A percentile compares a stretch with the other conserved stretches of the same genome.
Evolutionary conservation across 1,140 invertebrate species (phyloP).

Genomic region (Drosophila rufa): DNA sequence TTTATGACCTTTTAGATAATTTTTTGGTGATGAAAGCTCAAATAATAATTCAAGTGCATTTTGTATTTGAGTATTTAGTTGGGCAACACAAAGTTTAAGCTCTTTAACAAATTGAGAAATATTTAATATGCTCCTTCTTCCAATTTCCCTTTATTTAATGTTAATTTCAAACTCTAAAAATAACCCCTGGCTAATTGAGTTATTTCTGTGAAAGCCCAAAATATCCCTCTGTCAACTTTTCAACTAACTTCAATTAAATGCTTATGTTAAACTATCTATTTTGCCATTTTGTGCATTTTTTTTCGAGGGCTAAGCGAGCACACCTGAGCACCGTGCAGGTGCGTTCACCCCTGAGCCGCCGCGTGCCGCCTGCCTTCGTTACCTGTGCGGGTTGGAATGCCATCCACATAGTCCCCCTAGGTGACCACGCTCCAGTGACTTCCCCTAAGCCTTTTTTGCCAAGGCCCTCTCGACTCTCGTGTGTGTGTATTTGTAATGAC

Average conservation of each 20-base stretch:
- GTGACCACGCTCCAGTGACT: conserved; percentile 44
- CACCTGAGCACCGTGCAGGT: conserved; percentile 25
- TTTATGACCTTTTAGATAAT: conserved; percentile 28
- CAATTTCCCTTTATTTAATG: too few species aligned
- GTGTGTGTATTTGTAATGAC: conserved; percentile 37
- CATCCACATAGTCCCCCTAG: conserved; percentile 15
- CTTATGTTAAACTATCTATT: conserved; percentile 6
- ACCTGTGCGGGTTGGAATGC: conserved; percentile 12
- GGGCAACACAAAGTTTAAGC: neutral
- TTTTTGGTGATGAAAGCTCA: conserved; percentile 6
- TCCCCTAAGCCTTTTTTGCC: conserved; percentile 45
- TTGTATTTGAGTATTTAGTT: neutral
- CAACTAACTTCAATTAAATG: conserved; percentile 3
- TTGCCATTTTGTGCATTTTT: neutral
- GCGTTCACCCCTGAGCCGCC: conserved; percentile 29
- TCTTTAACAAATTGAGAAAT: too few species aligned
- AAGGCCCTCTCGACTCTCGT: conserved; percentile 3
- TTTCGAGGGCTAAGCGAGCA: neutral
- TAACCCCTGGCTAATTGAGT: neutral
- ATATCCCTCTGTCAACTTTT: neutral
- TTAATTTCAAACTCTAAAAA: neutral
- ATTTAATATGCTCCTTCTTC: too few species aligned
- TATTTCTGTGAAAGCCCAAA: neutral
- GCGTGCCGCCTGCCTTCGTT: conserved; percentile 3
- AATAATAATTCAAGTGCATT: neutral